Evolutionary conservation across 2,113 vertebrate species (phyloP).

Genomic region (Pagrus major): DNA sequence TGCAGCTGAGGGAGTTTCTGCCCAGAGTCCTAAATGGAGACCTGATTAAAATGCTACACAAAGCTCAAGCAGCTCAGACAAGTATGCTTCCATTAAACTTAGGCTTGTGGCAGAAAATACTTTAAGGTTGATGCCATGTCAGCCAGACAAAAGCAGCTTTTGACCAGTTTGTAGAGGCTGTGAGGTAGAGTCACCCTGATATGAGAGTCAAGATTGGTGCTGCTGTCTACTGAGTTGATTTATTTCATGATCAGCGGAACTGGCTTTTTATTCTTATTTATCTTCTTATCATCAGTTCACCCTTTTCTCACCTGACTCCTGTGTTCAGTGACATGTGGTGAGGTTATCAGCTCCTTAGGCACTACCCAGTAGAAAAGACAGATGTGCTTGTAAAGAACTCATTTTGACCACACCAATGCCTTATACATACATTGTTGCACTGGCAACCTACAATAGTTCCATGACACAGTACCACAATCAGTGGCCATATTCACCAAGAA

Average conservation of each 20-base stretch:
- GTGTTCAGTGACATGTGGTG: too few relatives aligned
- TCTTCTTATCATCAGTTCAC: too few relatives aligned
- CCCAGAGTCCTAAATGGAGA: conserved; percentile 88
- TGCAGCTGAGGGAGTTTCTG: conserved; percentile 94
- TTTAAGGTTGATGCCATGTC: neutral
- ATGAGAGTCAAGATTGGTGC: neutral
- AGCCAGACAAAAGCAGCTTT: neutral
- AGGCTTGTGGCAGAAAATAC: neutral
- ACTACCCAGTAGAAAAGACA: too few relatives aligned
- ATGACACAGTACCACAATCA: neutral
- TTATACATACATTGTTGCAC: neutral
- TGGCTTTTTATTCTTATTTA: neutral
- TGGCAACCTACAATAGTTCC: too few relatives aligned
- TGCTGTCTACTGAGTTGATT: neutral
- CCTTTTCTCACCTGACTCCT: too few relatives aligned
- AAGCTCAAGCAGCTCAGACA: conserved; percentile 82
- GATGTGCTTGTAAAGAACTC: too few relatives aligned
- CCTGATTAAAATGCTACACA: conserved; percentile 85
- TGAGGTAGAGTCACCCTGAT: neutral
- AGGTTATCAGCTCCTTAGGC: too few relatives aligned
- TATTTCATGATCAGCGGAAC: too few relatives aligned
- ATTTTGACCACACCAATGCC: too few relatives aligned
- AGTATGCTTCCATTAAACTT: conserved; percentile 77
- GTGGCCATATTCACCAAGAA: neutral
- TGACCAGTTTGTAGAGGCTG: neutral